These are phyloP conservation scores for Anthophora plumipes DNA, from an alignment of 2,888 invertebrate genomes.

Conservation along the genomic window DNA sequence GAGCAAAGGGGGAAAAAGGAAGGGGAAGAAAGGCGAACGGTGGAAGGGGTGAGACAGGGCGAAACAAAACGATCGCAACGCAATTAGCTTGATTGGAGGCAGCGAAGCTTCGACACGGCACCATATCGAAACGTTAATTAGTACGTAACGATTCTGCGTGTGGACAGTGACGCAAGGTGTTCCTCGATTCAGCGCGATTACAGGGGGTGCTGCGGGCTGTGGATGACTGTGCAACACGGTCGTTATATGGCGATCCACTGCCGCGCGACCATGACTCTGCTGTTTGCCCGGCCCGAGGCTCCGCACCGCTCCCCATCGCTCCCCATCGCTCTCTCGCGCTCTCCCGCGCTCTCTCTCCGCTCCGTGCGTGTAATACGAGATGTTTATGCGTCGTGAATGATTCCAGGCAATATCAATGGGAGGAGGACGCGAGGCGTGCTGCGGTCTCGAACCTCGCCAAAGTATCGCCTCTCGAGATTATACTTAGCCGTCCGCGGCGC, in stretches of 20 bases:
- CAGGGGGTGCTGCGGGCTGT: conserved; percentile 64
- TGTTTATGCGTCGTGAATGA: conserved; percentile 67
- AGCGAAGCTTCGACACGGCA: conserved; percentile 71
- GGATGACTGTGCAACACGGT: conserved; percentile 78
- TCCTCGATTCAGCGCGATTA: conserved; percentile 72
- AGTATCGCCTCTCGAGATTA: conserved; percentile 4
- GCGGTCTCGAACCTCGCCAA: not conserved
- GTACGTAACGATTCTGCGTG: conserved; percentile 76
- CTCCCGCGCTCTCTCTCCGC: conserved; percentile 1
- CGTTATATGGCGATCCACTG: conserved; percentile 75
- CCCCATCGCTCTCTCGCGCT: not conserved
- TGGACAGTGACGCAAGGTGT: conserved; percentile 78
- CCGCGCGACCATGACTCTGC: conserved; percentile 79
- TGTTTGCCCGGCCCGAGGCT: conserved; percentile 58
- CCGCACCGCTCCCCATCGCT: conserved; percentile 8
- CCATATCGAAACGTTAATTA: conserved; percentile 77
- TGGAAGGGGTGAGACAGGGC: not conserved
- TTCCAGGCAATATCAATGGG: conserved; percentile 58
- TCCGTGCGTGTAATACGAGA: conserved; percentile 61
- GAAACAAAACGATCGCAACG: conserved; percentile 64
- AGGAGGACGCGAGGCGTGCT: conserved; percentile 4
- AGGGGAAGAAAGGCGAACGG: not conserved
- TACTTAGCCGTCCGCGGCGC: conserved; percentile 24
- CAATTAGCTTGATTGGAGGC: conserved; percentile 74
- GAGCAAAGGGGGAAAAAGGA: not conserved